A percentile compares a stretch with the other conserved stretches of the same genome.
Conservation (phyloP, 2,113 vertebrate species). For the Pomatostomus ruficeps region DNA sequence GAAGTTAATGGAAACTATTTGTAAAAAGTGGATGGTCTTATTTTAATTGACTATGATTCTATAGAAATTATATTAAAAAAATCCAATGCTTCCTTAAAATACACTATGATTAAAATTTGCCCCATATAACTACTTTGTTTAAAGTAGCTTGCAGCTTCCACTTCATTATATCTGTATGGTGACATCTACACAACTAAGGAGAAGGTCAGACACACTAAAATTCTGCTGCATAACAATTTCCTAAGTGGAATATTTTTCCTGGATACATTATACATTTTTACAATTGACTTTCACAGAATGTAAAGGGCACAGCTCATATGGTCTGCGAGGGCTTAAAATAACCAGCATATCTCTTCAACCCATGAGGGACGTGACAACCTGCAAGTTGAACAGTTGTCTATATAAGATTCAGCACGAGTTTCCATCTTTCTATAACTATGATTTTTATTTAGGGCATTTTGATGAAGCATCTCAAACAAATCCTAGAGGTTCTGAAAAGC, state of each 20-base stretch:
- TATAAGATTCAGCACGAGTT: background rate
- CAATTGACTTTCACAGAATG: background rate
- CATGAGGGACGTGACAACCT: background rate
- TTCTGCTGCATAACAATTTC: background rate
- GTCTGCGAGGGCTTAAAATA: background rate
- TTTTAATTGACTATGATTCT: background rate
- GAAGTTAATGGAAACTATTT: background rate
- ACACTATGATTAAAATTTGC: background rate
- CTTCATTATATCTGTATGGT: background rate
- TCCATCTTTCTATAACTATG: background rate
- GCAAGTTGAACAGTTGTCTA: background rate
- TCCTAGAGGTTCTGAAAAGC: background rate
- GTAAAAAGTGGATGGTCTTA: background rate
- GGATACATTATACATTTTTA: background rate
- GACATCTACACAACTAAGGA: background rate
- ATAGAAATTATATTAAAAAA: background rate
- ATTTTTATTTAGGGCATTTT: background rate
- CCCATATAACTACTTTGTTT: background rate
- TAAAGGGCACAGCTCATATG: background rate
- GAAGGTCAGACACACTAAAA: constrained; percentile 10
- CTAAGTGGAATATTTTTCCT: constrained; percentile 3
- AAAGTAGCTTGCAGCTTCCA: background rate
- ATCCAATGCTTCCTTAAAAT: background rate
- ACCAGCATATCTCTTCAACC: background rate
- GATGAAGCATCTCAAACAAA: background rate